These are phyloP conservation scores for Drosophila subpulchrella DNA, from an alignment of 1,140 invertebrate genomes.

Conservation along the genomic window DNA sequence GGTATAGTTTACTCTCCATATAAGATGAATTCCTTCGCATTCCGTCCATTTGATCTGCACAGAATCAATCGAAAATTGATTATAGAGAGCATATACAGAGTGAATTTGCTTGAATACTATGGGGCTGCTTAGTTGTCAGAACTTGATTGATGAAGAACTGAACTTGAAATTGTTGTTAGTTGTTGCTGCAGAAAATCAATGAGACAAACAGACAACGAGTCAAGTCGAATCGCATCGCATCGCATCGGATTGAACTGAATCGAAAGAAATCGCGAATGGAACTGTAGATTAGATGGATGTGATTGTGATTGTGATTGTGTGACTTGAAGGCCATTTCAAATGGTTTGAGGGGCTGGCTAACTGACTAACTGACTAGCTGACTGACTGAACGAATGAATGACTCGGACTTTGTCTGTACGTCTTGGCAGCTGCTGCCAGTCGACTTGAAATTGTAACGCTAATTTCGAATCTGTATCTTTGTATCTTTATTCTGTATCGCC, in stretches of 20 bases:
- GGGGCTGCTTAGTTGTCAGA: constrained; percentile 58
- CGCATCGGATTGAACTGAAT: constrained; percentile 21
- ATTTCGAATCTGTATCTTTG: constrained; percentile 57
- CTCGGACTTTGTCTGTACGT: constrained; percentile 43
- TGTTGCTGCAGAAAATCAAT: constrained; percentile 58
- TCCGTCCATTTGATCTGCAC: constrained; percentile 29
- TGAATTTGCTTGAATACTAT: constrained; percentile 31
- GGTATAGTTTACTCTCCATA: not conserved
- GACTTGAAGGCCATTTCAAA: constrained; percentile 66
- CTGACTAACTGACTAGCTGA: constrained; percentile 35
- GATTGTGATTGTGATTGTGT: constrained; percentile 42
- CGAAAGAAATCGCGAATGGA: constrained; percentile 50
- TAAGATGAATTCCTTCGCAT: not conserved
- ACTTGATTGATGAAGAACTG: constrained; percentile 78
- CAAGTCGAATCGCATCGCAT: constrained; percentile 28
- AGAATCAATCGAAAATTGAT: constrained; percentile 56
- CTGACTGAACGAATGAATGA: constrained; percentile 57
- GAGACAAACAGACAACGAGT: constrained; percentile 59
- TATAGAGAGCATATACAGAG: constrained; percentile 38
- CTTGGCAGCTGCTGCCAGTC: constrained; percentile 57
- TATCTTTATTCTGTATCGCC: constrained; percentile 30
- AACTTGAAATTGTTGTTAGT: constrained; percentile 68
- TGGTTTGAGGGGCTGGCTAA: constrained; percentile 13
- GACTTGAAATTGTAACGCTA: constrained; percentile 75
- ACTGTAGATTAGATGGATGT: constrained; percentile 74